Evolutionary conservation across 1,140 invertebrate species (phyloP).

Genomic region (Matsumurasca onukii): DNA sequence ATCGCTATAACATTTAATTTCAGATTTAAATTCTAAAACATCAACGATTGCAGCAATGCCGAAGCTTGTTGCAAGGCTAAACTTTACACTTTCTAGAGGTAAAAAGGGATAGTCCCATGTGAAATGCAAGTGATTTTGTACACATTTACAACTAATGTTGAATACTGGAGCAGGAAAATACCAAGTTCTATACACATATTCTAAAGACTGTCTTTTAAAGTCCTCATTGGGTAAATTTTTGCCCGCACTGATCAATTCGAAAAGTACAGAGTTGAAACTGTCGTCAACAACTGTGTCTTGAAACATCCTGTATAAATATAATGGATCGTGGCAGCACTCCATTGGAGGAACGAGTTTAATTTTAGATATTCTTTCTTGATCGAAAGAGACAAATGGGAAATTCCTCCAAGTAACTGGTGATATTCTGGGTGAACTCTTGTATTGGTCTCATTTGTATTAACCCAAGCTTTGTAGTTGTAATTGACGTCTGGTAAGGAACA

Average conservation of each 20-base stretch:
- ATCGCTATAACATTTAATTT: too few species aligned
- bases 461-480: conserved; percentile 50
- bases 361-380: conserved; percentile 46
- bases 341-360: conserved; percentile 48
- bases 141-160: conserved; percentile 25
- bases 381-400: conserved; percentile 47
- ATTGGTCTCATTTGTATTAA: conserved; percentile 47
- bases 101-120: conserved; percentile 16
- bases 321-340: conserved; percentile 54
- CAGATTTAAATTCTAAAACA: too few species aligned
- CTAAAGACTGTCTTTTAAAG: not conserved
- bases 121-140: conserved; percentile 12
- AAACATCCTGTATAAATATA: conserved; percentile 56
- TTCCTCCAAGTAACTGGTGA: conserved; percentile 46
- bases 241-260: not conserved
- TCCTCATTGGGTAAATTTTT: not conserved
- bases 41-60: too few species aligned
- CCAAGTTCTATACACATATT: conserved; percentile 18
- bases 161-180: conserved; percentile 31
- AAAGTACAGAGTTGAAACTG: conserved; percentile 25
- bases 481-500: conserved; percentile 44
- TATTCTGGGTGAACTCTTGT: conserved; percentile 48
- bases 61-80: conserved; percentile 6
- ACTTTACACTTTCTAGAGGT: conserved; percentile 2
- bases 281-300: conserved; percentile 54